phyloP scores from a whole-genome alignment of 2,113 vertebrate species.

The Crotalus helleri region DNA sequence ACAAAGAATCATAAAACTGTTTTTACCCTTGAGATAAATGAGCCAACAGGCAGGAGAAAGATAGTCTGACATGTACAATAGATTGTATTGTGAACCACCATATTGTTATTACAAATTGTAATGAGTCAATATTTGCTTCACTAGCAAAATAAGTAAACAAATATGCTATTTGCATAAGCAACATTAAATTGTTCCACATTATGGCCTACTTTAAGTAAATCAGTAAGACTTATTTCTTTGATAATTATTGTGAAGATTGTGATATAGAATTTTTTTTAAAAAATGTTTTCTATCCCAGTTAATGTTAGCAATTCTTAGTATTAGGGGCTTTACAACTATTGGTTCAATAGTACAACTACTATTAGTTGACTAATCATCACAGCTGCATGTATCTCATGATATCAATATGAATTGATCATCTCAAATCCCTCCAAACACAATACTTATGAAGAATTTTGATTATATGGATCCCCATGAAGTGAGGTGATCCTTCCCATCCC shows the following conservation, averaged over 20 bases:
- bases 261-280: background rate
- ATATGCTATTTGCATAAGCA: background rate
- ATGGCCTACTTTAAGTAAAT: background rate
- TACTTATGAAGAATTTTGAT: background rate
- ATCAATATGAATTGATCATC: background rate
- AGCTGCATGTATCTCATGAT: background rate
- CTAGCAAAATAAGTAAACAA: background rate
- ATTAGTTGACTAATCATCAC: background rate
- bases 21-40: background rate
- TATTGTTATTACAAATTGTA: background rate
- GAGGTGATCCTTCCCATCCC: background rate
- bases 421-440: background rate
- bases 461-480: background rate
- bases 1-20: background rate
- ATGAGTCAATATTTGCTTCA: background rate
- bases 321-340: background rate
- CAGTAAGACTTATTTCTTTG: background rate
- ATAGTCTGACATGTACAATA: background rate
- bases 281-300: background rate
- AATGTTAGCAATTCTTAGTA: background rate
- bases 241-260: background rate
- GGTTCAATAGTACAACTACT: background rate
- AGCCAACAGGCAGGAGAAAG: background rate
- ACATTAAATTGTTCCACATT: background rate
- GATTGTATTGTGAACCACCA: background rate